These are phyloP conservation scores for Watsonalla cultraria DNA, from an alignment of 2,888 invertebrate species.

Conservation along the genomic window DNA sequence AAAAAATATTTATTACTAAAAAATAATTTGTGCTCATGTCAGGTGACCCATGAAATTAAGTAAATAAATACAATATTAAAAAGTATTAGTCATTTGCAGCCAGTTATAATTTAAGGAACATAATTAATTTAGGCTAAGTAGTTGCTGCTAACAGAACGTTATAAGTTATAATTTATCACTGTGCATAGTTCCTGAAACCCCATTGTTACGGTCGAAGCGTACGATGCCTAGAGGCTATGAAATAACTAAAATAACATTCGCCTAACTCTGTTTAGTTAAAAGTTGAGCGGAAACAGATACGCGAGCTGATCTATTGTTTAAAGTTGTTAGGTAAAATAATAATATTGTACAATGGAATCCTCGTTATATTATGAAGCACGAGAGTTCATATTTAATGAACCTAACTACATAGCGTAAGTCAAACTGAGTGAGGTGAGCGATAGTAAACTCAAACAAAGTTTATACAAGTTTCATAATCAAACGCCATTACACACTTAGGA, in stretches of 20 bases:
- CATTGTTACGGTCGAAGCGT: too few relatives aligned
- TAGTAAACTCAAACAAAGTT: conserved; percentile 2
- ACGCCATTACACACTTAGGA: conserved; percentile 1
- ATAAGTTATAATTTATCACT: background rate
- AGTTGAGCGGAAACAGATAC: background rate
- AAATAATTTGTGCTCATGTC: too few relatives aligned
- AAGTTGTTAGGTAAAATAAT: background rate
- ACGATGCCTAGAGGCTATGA: background rate
- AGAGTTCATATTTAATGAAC: conserved; percentile 1
- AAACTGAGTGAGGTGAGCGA: conserved; percentile 3
- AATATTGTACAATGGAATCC: background rate
- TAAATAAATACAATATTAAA: too few relatives aligned
- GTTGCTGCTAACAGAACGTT: too few relatives aligned
- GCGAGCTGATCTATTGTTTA: background rate
- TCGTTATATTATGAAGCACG: background rate
- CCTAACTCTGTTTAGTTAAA: background rate
- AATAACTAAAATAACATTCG: background rate
- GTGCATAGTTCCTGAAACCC: background rate
- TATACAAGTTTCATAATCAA: conserved; percentile 1
- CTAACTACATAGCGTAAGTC: background rate
- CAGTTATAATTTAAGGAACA: too few relatives aligned
- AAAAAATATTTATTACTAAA: too few relatives aligned
- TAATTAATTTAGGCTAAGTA: too few relatives aligned
- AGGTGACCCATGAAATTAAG: too few relatives aligned
- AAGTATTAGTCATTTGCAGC: too few relatives aligned